These are phyloP conservation scores for Apamea sordens DNA, from an alignment of 2,888 invertebrate genomes.

Conservation along the genomic window DNA sequence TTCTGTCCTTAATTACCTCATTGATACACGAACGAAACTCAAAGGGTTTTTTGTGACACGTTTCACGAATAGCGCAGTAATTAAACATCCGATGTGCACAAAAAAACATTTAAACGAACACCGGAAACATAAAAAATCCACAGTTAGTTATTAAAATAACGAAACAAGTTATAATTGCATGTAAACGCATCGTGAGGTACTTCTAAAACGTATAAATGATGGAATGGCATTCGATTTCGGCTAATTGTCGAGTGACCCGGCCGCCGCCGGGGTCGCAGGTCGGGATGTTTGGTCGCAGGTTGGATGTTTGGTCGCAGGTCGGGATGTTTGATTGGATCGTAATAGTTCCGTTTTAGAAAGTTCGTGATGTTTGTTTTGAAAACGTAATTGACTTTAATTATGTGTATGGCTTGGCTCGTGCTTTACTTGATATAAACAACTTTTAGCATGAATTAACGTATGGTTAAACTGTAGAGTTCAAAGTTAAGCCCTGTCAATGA, in stretches of 20 bases:
- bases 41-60: conserved; percentile 51
- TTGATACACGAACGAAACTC: conserved; percentile 29
- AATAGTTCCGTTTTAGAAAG: conserved; percentile 66
- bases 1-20: conserved; percentile 43
- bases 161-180: conserved; percentile 69
- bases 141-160: conserved; percentile 62
- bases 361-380: conserved; percentile 61
- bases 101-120: conserved; percentile 45
- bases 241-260: conserved; percentile 59
- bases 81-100: conserved; percentile 60
- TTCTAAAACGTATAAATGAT: conserved; percentile 49
- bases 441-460: background rate
- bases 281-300: conserved; percentile 58
- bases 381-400: conserved; percentile 53
- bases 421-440: conserved; percentile 20
- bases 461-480: background rate
- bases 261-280: conserved; percentile 52
- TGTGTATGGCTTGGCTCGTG: conserved; percentile 31
- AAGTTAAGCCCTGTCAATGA: background rate
- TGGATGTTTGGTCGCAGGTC: conserved; percentile 57
- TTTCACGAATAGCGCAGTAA: conserved; percentile 49
- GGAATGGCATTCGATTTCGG: conserved; percentile 66
- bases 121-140: conserved; percentile 66
- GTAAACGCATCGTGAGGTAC: conserved; percentile 68
- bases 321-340: conserved; percentile 59